phyloP scores from a whole-genome alignment of 2,888 invertebrate species.

The Hartigia nigra region DNA sequence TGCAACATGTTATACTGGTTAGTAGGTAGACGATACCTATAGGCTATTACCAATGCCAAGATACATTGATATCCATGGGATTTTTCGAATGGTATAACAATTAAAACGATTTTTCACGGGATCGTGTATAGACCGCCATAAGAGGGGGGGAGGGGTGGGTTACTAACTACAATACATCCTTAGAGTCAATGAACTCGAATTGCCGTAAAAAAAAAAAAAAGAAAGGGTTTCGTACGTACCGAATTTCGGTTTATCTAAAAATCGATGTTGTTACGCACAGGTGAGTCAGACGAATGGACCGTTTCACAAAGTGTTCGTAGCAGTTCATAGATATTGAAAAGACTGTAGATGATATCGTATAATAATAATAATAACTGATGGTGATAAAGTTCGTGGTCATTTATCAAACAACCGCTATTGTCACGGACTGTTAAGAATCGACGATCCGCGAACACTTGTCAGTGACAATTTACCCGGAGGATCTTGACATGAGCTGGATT shows the following conservation, averaged over 20 bases:
- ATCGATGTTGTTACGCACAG: background rate
- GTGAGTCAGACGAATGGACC: background rate
- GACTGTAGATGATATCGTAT: background rate
- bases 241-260: background rate
- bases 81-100: slow-evolving; percentile 32
- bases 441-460: slow-evolving; percentile 31
- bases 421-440: slow-evolving; percentile 23
- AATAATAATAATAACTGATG: background rate
- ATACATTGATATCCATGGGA: background rate
- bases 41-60: background rate
- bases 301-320: background rate
- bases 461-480: slow-evolving; percentile 31
- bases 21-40: background rate
- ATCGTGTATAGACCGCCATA: background rate
- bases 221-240: no score
- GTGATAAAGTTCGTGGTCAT: background rate
- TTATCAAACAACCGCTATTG: slow-evolving; percentile 28
- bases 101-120: slow-evolving; percentile 49
- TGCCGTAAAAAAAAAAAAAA: background rate
- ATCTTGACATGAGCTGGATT: slow-evolving; percentile 30
- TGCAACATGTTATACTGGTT: background rate
- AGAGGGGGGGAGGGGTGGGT: no score
- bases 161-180: no score
- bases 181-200: background rate
- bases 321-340: background rate